A percentile compares a stretch with the other conserved stretches of the same genome.
Conservation (phyloP, 2,113 vertebrate species). For the Oxyruncus cristatus region DNA sequence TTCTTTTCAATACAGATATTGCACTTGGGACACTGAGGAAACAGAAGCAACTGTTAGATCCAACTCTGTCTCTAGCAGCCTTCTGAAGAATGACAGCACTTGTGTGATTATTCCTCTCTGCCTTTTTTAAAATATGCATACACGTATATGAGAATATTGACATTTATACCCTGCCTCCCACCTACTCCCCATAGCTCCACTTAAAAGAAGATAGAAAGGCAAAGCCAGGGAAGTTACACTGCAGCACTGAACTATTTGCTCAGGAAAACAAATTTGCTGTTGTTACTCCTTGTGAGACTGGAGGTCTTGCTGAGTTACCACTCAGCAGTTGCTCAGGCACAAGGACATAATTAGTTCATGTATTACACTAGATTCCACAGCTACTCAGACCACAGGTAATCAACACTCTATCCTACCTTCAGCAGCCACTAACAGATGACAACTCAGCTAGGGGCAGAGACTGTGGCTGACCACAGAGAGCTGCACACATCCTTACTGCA, state of each 20-base stretch:
- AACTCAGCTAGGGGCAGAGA: background rate
- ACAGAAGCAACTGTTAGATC: constrained; percentile 50
- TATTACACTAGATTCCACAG: background rate
- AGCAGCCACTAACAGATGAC: background rate
- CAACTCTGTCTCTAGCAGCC: background rate
- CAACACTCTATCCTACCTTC: background rate
- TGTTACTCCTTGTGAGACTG: background rate
- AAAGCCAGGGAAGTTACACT: background rate
- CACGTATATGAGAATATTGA: background rate
- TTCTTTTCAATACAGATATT: constrained; percentile 99
- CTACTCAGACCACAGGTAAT: background rate
- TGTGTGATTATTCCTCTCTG: background rate
- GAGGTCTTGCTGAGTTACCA: constrained; percentile 3
- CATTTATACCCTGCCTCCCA: background rate
- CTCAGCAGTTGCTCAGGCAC: background rate
- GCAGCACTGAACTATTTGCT: background rate
- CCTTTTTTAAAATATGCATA: background rate
- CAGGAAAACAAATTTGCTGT: background rate
- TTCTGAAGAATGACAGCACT: background rate
- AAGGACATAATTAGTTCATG: background rate
- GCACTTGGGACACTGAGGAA: constrained; percentile 96
- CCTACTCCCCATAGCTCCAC: background rate
- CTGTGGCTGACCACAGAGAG: background rate
- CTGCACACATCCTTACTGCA: background rate
- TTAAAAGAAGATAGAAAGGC: constrained; percentile 2